Evolutionary conservation across 2,113 vertebrate species (phyloP).

Genomic region (Tyrannus savana): DNA sequence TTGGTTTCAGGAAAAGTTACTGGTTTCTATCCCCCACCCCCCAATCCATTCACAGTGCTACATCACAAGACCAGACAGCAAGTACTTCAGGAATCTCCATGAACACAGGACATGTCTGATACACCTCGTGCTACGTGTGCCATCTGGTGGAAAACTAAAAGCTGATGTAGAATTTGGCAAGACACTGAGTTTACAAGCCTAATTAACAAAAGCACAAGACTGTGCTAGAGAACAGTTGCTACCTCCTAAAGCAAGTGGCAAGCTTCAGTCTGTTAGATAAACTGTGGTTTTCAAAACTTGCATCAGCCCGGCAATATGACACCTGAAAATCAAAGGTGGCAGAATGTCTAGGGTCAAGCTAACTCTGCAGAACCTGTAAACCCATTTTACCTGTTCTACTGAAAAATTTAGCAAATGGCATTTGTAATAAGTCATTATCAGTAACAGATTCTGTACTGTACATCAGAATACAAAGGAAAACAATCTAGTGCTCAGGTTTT

Average conservation of each 20-base stretch:
- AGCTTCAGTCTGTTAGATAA: neutral
- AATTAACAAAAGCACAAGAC: neutral
- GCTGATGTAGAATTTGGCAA: neutral
- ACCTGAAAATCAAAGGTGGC: neutral
- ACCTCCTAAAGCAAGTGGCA: neutral
- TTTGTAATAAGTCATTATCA: neutral
- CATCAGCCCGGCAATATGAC: neutral
- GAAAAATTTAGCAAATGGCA: neutral
- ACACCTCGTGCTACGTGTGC: neutral
- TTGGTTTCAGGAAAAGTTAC: neutral
- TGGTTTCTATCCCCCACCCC: neutral
- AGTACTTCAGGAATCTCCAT: neutral
- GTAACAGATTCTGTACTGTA: neutral
- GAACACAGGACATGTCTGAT: neutral
- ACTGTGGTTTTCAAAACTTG: neutral
- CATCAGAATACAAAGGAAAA: neutral
- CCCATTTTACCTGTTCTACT: neutral
- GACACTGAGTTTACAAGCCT: neutral
- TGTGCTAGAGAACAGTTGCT: neutral
- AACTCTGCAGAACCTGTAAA: neutral
- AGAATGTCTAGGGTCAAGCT: neutral
- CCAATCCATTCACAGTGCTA: neutral
- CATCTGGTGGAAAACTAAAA: constrained; percentile 54
- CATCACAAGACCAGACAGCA: neutral
- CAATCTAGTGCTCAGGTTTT: neutral